Percentiles rank a stretch among this genome's conserved stretches.
phyloP scores from a whole-genome alignment of 2,113 vertebrate genomes.

The Bettongia penicillata region DNA sequence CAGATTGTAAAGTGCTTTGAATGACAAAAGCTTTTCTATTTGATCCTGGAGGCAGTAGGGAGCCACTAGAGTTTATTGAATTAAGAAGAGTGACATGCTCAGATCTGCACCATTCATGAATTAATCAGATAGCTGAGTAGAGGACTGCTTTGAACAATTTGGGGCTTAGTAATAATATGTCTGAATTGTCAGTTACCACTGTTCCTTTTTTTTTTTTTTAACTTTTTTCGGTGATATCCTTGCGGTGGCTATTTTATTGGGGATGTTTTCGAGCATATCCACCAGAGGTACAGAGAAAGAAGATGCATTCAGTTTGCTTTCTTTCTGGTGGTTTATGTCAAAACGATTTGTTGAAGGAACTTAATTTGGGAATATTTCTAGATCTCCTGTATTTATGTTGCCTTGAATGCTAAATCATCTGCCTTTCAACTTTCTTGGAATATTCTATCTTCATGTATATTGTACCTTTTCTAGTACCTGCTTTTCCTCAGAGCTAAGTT shows the following conservation, averaged over 20 bases:
- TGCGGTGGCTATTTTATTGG: background rate
- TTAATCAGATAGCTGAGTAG: background rate
- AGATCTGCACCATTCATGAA: background rate
- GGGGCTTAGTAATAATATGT: background rate
- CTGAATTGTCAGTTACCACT: background rate
- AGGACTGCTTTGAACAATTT: background rate
- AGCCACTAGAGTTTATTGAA: background rate
- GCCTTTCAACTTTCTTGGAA: background rate
- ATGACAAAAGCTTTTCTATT: background rate
- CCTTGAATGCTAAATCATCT: background rate
- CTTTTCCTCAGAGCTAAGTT: background rate
- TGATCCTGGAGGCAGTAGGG: background rate
- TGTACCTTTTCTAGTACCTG: background rate
- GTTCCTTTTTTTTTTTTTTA: background rate
- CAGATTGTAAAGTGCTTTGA: background rate
- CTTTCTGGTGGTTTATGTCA: background rate
- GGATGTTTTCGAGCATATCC: background rate
- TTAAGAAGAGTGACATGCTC: background rate
- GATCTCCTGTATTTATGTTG: constrained; percentile 19
- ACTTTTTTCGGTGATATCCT: background rate
- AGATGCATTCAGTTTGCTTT: background rate
- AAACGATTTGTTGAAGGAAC: constrained; percentile 1
- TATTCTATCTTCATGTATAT: background rate
- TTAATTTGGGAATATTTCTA: background rate
- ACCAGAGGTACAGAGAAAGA: background rate